Base-by-base conservation (phyloP, 2,888 invertebrate species). In the Phaedon cochleariae region DNA sequence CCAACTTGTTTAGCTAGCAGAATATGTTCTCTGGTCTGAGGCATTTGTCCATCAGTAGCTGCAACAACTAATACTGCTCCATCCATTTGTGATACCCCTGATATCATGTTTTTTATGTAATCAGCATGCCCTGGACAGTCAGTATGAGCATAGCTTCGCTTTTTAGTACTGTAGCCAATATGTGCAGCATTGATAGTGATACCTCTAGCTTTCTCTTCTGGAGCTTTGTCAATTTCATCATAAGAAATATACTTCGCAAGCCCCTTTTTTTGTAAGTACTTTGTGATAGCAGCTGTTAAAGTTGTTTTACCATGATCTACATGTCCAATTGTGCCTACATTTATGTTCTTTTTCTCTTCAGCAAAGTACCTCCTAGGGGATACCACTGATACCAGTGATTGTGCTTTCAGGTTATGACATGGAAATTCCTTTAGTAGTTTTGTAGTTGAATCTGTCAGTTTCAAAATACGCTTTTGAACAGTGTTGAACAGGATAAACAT, bases 51-150 rank as follows among this genome's bases (percentile, higher is more conserved):
- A 83, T 98, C 97, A 26, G 92, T 92, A 0, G 96, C 97, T 0
- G 96, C 95, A 0, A 97, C 95, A 1, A 97, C 92, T 31, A 97
- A 81, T 73, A 96, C 91, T 0, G 96, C 95, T 0, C 95, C 96
- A 81, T 97, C 97, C 97, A 98, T 98, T 84, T 98, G 97, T 0
- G 96, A 94, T 0, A 97, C 92, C 0, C 97, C 97, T 0, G 94
- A 93, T 76, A 97, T 96, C 96, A 96, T 96, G 80, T 96, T 95
- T 80, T 96, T 93, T 4, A 97, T 89, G 79, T 91, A 97, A 84
- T 97, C 96, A 0, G 94, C 92, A 84, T 98, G 97, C 0, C 98
- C 98, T 0, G 98, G 98, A 78, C 98, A 98, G 83, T 98, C 98
- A 0, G 96, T 97, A 81, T 98, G 98, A 0, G 97, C 95, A 77